These are phyloP conservation scores for Aptenodytes forsteri DNA, from an alignment of 2,113 vertebrate species.

Conservation along the genomic window DNA sequence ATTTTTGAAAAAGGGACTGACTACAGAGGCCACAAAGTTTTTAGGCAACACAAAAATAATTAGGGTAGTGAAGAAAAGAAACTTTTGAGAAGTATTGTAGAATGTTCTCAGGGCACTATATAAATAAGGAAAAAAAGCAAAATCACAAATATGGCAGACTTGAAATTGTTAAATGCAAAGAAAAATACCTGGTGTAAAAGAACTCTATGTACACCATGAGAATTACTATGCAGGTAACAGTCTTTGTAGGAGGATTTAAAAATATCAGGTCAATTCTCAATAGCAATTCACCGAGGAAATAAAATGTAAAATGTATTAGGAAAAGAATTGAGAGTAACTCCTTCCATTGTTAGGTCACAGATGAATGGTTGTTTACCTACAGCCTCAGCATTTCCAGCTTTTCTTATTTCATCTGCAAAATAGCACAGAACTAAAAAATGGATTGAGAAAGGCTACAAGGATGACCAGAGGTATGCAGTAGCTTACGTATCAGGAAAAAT, in stretches of 20 bases:
- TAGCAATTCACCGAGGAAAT: not conserved
- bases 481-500: not conserved
- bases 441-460: not conserved
- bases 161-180: not conserved
- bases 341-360: not conserved
- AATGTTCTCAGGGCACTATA: not conserved
- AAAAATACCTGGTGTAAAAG: not conserved
- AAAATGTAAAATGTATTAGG: not conserved
- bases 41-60: not conserved
- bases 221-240: not conserved
- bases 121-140: not conserved
- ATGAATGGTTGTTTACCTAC: not conserved
- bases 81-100: not conserved
- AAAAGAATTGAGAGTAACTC: not conserved
- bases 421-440: not conserved
- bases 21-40: not conserved
- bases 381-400: not conserved
- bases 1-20: not conserved
- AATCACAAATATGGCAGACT: not conserved
- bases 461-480: not conserved
- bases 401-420: not conserved
- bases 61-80: not conserved
- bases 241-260: not conserved
- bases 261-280: not conserved
- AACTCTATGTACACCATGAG: not conserved